Conservation (phyloP, 2,113 vertebrate species). For the Cervus canadensis region DNA sequence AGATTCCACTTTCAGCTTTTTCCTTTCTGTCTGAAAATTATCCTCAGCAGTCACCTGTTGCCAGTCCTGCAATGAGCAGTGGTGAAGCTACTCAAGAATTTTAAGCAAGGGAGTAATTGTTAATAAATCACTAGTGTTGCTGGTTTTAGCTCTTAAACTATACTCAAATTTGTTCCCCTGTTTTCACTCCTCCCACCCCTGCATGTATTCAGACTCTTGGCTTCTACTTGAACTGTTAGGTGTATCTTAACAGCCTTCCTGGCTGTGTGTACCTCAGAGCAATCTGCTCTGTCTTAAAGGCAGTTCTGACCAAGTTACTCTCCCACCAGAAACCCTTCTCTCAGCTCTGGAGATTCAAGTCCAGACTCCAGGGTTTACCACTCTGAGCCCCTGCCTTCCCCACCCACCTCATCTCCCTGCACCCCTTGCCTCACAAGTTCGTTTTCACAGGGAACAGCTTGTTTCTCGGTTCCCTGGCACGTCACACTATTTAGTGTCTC, state of each 20-base stretch:
- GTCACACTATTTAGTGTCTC: neutral
- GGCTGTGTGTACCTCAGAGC: neutral
- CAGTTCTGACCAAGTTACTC: neutral
- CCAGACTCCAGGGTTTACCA: neutral
- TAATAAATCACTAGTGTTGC: neutral
- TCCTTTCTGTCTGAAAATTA: constrained; percentile 26
- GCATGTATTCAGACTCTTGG: neutral
- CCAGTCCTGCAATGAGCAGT: neutral
- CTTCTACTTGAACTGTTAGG: neutral
- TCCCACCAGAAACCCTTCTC: neutral
- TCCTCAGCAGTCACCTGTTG: neutral
- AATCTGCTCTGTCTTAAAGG: neutral
- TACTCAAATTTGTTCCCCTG: neutral
- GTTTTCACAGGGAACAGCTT: neutral
- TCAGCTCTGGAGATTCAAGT: neutral
- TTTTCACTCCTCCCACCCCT: neutral
- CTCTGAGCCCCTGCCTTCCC: neutral
- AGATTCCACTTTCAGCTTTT: neutral
- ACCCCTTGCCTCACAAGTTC: neutral
- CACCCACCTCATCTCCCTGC: neutral
- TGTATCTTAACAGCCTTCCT: neutral
- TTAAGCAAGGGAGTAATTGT: constrained; percentile 14
- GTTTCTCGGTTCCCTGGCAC: neutral
- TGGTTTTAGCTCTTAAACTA: neutral
- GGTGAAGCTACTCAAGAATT: neutral